Conservation (phyloP, 2,113 vertebrate genomes). For the Stigmatopora nigra region DNA sequence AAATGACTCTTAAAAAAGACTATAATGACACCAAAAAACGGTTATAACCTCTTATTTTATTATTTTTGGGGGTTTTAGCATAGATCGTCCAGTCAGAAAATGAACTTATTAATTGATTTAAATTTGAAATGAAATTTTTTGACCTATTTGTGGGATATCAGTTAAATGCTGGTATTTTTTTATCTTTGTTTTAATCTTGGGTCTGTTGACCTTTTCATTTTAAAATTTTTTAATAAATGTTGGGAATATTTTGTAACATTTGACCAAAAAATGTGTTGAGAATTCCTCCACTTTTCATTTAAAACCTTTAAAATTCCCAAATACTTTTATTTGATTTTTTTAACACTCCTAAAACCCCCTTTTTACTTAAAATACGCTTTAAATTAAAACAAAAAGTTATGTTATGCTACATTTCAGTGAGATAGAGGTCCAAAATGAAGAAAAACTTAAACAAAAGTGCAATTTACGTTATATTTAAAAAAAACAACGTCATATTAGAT, state of each 20-base stretch:
- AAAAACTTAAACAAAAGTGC: no score
- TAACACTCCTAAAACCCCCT: no score
- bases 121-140: background rate
- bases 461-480: no score
- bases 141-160: background rate
- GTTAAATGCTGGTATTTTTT: background rate
- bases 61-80: background rate
- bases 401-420: no score
- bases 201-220: background rate
- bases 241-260: constrained; percentile 1
- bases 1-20: background rate
- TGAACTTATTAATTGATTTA: background rate
- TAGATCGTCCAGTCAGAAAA: background rate
- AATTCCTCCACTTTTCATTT: constrained; percentile 26
- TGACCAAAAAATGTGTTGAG: constrained; percentile 28
- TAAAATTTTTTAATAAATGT: constrained; percentile 31
- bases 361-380: no score
- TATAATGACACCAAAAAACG: background rate
- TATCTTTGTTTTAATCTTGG: background rate
- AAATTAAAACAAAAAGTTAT: no score
- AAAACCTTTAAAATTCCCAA: background rate
- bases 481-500: no score
- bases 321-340: no score
- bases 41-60: background rate
- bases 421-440: no score